Evolutionary conservation across 2,113 vertebrate species (phyloP), one percentile per base, ranked within the genome.

Genomic region (Ellobius talpinus): DNA sequence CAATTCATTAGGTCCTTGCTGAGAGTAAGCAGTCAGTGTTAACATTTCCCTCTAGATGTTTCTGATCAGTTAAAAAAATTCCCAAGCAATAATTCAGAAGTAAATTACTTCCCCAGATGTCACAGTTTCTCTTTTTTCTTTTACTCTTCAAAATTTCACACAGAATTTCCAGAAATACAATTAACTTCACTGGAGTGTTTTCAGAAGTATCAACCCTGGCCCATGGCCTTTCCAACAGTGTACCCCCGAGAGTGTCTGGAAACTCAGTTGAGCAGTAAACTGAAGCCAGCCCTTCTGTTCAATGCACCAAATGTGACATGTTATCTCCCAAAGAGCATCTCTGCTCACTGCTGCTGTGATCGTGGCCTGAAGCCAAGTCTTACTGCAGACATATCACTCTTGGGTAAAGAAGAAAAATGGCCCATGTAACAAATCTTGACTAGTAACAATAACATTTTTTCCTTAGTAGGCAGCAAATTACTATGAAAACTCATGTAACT

Each of bases 241-340:
- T 61, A 77, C 87, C 33, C 93, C 55, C 17, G 42, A 91, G 78
- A 94, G 82, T 11, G 33, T 82, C 68, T 89, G 68, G 63, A 81
- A 86, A 66, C 63, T 84, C 78, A 72, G 45, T 11, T 79, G 90
- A 93, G 87, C 84, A 89, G 78, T 81, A 61, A 95, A 13, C 47
- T 63, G 39, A 10, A 94, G 73, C 74, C 93, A 94, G 70, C 9
- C 65, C 94, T 96, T 96, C 87, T 97, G 91, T 82, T 90, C 92
- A 74, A 93, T 13, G 58, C 7, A 68, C 86, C 61, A 65, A 89
- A 45, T 89, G 68, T 0, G 12, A 24, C 39, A 47, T 9, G 0
- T 16, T 29, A 1, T 42, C 68, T 78, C 73, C 77, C n/a, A 19
- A 36, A 70, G 74, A 50, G n/a, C 8, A 31, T 47, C 24, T 91